Conservation (phyloP, 2,888 invertebrate species). For the Agriopis marginaria region DNA sequence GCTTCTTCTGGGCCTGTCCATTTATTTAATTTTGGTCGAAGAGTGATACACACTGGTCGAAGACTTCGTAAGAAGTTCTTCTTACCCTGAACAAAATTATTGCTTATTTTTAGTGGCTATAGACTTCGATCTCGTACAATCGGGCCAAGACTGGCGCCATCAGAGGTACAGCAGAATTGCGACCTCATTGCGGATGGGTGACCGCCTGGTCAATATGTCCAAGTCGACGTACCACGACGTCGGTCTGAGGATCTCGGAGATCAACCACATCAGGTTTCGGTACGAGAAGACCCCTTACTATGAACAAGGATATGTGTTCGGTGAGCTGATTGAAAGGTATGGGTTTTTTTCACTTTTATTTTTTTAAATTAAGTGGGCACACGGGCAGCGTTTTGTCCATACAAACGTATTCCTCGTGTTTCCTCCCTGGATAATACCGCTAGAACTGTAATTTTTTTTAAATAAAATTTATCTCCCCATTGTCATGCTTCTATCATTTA, state of each 20-base stretch:
- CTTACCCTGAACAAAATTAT: background rate
- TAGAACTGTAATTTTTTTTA: too few species aligned
- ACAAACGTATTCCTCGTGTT: too few species aligned
- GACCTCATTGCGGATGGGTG: accelerated
- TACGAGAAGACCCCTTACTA: slow-evolving; percentile 57
- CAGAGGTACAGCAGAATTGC: background rate
- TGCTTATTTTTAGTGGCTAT: background rate
- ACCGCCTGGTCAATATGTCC: background rate
- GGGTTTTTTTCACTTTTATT: too few species aligned
- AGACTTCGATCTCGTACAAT: background rate
- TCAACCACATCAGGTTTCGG: slow-evolving; percentile 48
- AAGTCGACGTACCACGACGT: slow-evolving; percentile 43
- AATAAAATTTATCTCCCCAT: too few species aligned
- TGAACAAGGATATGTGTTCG: slow-evolving; percentile 60
- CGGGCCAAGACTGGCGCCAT: accelerated
- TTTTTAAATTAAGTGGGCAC: too few species aligned
- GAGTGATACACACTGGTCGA: too few species aligned
- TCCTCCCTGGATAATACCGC: too few species aligned
- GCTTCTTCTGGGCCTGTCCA: too few species aligned
- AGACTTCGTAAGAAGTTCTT: too few species aligned
- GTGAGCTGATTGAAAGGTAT: slow-evolving; percentile 48
- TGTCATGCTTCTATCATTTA: too few species aligned
- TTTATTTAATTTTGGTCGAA: too few species aligned
- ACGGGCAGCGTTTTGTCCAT: too few species aligned
- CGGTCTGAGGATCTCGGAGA: accelerated